Percentiles rank a stretch among this genome's conserved stretches.
Conservation (phyloP, 2,888 invertebrate genomes). For the Mellilla xanthometata region DNA sequence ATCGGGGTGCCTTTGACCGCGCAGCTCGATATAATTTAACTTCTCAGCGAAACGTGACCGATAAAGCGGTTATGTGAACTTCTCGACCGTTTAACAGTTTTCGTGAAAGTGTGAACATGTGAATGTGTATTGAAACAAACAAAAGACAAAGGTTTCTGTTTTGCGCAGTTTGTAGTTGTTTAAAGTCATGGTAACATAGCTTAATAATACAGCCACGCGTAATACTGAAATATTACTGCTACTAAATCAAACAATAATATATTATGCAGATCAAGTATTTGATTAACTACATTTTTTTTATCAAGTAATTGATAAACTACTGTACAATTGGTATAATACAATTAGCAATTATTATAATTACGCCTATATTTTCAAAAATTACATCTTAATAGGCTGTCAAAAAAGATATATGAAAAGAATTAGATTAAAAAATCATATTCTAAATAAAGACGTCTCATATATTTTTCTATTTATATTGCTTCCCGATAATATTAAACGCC, state of each 20-base stretch:
- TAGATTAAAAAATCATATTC: neutral
- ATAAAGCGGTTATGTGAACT: neutral
- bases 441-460: neutral
- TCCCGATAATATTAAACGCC: neutral
- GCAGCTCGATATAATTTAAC: conserved; percentile 13
- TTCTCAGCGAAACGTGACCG: conserved; percentile 6
- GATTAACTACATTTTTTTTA: too few relatives aligned
- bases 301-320: too few relatives aligned
- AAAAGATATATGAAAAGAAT: too few relatives aligned
- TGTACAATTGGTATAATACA: too few relatives aligned
- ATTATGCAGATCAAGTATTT: too few relatives aligned
- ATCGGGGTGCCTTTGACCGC: conserved; percentile 27
- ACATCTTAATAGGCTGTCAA: neutral
- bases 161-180: neutral
- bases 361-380: too few relatives aligned
- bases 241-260: too few relatives aligned
- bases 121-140: conserved; percentile 6
- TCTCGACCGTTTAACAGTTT: conserved; percentile 9
- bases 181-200: conserved; percentile 31
- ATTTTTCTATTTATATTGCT: neutral
- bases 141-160: neutral
- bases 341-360: too few relatives aligned
- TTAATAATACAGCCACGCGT: neutral
- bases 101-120: conserved; percentile 24
- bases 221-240: too few relatives aligned